Evolutionary conservation across 2,113 vertebrate genomes (phyloP), one percentile per base, ranked within the genome.

Genomic region (Sakesphorus luctuosus): DNA sequence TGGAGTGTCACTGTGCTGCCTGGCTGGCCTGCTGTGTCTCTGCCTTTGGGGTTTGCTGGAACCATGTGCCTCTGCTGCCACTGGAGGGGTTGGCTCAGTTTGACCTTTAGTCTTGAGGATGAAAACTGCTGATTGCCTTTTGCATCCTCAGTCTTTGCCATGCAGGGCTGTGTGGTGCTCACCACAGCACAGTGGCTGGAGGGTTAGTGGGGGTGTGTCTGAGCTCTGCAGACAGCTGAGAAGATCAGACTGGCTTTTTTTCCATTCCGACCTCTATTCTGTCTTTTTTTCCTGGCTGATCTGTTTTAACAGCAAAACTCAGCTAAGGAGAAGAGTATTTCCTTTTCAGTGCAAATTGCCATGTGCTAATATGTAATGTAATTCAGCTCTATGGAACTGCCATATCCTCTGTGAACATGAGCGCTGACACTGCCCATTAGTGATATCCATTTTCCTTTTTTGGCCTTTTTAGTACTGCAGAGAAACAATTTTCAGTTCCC

Each of bases 91-190:
- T 63, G 43, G 40, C n/a, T 76, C 53, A 18, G 6, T 19, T 23
- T 47, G 80, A n/a, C 58, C 49, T 85, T 65, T 18, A 44, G 17
- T 83, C 47, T 47, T 26, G 12, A 18, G 33, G 52, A 11, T 46
- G 38, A 23, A 58, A 68, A 10, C 15, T 18, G 58, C 59, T 33
- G 29, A 5, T 63, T 2, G 3, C 26, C 31, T 56, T 38, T 72
- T 80, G 58, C 59, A 33, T 75, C 10, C 26, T 23, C 25, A 2
- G 1, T n/a, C 28, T 52, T 71, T 18, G 36, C 61, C 0, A 0
- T 20, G 29, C 40, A 4, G 0, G 6, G 49, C 38, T 80, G 35
- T 0, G 0, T 25, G 47, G 55, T 35, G 49, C 4, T 3, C 6
- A 8, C 6, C 0, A 3, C 23, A 55, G 26, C 7, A 2, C 9